Base-by-base conservation (phyloP, 2,888 invertebrate genomes). In the Diaphora mendica region DNA sequence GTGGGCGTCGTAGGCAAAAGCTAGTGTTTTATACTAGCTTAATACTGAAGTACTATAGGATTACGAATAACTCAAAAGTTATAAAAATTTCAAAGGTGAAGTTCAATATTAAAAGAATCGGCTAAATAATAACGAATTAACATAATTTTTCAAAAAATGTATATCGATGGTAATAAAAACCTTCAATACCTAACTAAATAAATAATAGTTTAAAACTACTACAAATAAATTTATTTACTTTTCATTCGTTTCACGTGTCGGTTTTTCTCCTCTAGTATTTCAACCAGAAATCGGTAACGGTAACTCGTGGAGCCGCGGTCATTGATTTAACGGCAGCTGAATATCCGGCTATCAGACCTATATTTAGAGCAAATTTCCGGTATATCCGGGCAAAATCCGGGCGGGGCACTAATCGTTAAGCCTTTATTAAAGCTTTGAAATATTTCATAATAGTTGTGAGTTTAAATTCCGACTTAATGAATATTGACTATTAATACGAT, bases 361-460 rank as follows among this genome's bases (percentile, higher is more conserved):
- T 62, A 62, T 62, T 62, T 62, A 62, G 59, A 62, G 30, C 59
- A 30, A 62, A 62, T 62, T 26, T 62, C 30, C 30, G 62, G 62
- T 62, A 7, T 30, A 30, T 62, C 17, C 30, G 59, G 30, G 59
- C 26, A 62, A 59, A 59, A 26, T 59, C 26, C 26, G 59, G 26
- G 59, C 30, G 26, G 15, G 15, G 13, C 26, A 59, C 26, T 62
- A 62, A 30, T 62, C 17, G 62, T 30, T 62, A 30, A 30, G 30
- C 7, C 30, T 62, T 62, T 62, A 62, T 62, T 62, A 62, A 59
- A 62, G 17, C 17, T 30, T 30, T 62, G 62, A 15, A 13, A 7
- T 30, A 62, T 62, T 62, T 62, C 8, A 17, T 17, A 62, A 17
- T 62, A 17, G 17, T 26, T 26, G 26, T 30, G 17, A 62, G 3